phyloP scores from a whole-genome alignment of 2,888 invertebrate species.

The Rhorus exstirpatorius region DNA sequence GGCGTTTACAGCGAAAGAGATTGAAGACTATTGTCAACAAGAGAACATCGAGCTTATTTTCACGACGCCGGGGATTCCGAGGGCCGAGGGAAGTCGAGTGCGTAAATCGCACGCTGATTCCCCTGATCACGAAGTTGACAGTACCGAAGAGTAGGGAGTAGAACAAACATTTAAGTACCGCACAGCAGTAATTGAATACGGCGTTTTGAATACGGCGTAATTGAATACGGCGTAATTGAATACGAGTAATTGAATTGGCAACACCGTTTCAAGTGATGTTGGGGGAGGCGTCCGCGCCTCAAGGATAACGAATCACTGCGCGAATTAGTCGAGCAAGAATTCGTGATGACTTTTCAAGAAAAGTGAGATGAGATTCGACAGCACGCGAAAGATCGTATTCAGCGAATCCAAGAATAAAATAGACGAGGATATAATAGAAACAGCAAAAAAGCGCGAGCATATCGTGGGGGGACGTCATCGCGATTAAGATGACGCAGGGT shows the following conservation, averaged over 20 bases:
- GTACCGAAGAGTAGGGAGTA: background rate
- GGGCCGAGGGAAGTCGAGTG: constrained; percentile 72
- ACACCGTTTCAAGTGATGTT: constrained; percentile 59
- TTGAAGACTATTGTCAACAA: constrained; percentile 74
- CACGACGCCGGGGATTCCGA: constrained; percentile 78
- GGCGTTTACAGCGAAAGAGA: constrained; percentile 81
- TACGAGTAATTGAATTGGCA: too few relatives aligned
- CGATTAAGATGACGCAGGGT: too few relatives aligned
- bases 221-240: too few relatives aligned
- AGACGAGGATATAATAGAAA: too few relatives aligned
- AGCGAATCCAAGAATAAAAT: too few relatives aligned
- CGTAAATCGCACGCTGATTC: constrained; percentile 79
- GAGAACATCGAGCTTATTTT: too few relatives aligned
- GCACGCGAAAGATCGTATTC: background rate
- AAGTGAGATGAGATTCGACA: background rate
- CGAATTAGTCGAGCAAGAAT: too few relatives aligned
- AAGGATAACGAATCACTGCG: too few relatives aligned
- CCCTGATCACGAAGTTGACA: too few relatives aligned
- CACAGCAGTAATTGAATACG: constrained; percentile 77
- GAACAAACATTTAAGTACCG: constrained; percentile 59
- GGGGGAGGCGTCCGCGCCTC: constrained; percentile 4
- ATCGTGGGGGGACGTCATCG: too few relatives aligned
- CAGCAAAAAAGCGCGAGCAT: too few relatives aligned
- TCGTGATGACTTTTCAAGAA: too few relatives aligned
- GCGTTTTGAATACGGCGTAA: constrained; percentile 74